A percentile compares a stretch with the other conserved stretches of the same genome.
Conservation (phyloP, 2,888 invertebrate species). For the Leptothorax acervorum region DNA sequence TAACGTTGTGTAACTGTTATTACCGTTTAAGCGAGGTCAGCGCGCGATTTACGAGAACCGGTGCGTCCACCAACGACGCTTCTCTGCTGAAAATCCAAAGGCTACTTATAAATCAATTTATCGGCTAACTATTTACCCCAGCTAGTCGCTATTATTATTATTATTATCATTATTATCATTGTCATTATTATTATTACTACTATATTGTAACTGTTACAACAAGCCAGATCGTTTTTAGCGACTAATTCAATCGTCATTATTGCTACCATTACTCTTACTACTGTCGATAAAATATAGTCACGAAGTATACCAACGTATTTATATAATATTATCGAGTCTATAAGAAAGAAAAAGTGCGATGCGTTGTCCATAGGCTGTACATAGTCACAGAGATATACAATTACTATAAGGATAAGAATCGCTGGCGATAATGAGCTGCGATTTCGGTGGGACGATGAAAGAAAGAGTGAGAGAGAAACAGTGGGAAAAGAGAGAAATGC, state of each 20-base stretch:
- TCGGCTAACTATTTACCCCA: slow-evolving; percentile 70
- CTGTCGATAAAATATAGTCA: slow-evolving; percentile 73
- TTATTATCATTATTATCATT: slow-evolving; percentile 43
- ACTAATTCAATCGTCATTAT: slow-evolving; percentile 72
- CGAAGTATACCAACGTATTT: slow-evolving; percentile 73
- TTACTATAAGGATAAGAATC: slow-evolving; percentile 64
- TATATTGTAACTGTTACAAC: slow-evolving; percentile 72
- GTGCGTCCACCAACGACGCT: slow-evolving; percentile 61
- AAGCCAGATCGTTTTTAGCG: slow-evolving; percentile 69
- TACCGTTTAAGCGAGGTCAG: slow-evolving; percentile 67
- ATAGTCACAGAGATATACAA: slow-evolving; percentile 70
- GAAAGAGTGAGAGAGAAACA: background rate
- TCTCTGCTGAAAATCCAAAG: slow-evolving; percentile 60
- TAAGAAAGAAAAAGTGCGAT: slow-evolving; percentile 62
- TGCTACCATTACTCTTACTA: slow-evolving; percentile 75
- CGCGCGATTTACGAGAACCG: slow-evolving; percentile 52
- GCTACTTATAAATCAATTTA: slow-evolving; percentile 71
- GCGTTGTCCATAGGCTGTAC: slow-evolving; percentile 80
- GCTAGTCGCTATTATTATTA: slow-evolving; percentile 69
- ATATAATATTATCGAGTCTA: slow-evolving; percentile 72
- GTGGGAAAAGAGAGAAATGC: slow-evolving; percentile 7
- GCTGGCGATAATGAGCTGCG: slow-evolving; percentile 37
- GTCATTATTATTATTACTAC: slow-evolving; percentile 18
- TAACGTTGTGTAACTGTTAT: slow-evolving; percentile 74
- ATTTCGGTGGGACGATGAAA: slow-evolving; percentile 28